Conservation (phyloP, 2,797 vertebrate genomes). For the Pipistrellus pipistrellus region DNA sequence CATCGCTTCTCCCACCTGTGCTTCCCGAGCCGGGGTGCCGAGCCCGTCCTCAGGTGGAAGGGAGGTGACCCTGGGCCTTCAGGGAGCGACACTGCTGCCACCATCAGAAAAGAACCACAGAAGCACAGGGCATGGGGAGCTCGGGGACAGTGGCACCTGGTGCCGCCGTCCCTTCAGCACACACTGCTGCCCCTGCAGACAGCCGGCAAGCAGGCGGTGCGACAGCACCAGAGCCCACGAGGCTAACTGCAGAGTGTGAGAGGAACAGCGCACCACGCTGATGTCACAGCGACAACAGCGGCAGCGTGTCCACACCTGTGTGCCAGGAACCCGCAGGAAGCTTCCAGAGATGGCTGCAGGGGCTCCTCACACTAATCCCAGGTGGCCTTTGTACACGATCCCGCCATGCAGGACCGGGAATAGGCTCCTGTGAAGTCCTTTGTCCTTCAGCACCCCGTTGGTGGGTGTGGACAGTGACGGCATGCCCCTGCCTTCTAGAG, state of each 20-base stretch:
- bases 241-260: accelerated
- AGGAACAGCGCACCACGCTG: accelerated
- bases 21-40: neutral
- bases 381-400: accelerated
- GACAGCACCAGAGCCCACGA: neutral
- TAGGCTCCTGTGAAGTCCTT: neutral
- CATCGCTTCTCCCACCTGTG: neutral
- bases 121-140: neutral
- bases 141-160: neutral
- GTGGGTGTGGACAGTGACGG: neutral
- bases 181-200: neutral
- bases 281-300: accelerated
- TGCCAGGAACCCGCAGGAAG: neutral
- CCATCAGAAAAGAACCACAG: neutral
- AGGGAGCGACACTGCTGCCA: neutral
- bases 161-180: accelerated
- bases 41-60: neutral
- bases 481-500: too few relatives aligned
- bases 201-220: neutral
- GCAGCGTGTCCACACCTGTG: neutral
- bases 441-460: neutral
- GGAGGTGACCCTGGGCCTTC: neutral
- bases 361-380: too few relatives aligned
- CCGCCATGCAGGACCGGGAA: accelerated
- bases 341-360: neutral